Conservation (phyloP, 2,888 invertebrate genomes). For the Horisme vitalbata region DNA sequence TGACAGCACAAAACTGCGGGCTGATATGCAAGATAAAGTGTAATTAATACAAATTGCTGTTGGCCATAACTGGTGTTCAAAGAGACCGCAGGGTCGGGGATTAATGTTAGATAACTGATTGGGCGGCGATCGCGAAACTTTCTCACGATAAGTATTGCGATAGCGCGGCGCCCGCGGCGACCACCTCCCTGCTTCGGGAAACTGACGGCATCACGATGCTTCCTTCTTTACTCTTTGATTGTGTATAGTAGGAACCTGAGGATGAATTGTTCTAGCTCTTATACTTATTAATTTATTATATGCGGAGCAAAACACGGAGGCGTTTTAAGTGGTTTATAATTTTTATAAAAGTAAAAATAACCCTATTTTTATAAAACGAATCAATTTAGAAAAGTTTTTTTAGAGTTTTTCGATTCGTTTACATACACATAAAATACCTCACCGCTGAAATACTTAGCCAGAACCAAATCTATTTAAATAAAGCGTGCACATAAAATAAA, state of each 20-base stretch:
- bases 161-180: slow-evolving; percentile 41
- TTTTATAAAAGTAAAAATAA: no score
- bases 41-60: slow-evolving; percentile 72
- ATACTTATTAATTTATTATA: no score
- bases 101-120: slow-evolving; percentile 66
- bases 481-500: slow-evolving; percentile 27
- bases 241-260: slow-evolving; percentile 30
- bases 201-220: slow-evolving; percentile 44
- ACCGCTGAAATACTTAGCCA: slow-evolving; percentile 11
- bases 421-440: no score
- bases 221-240: slow-evolving; percentile 40
- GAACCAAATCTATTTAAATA: slow-evolving; percentile 7
- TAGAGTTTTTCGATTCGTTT: no score
- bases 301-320: no score
- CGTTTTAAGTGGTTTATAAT: no score
- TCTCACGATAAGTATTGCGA: slow-evolving; percentile 65
- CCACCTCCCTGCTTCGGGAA: slow-evolving; percentile 41
- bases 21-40: slow-evolving; percentile 54
- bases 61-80: slow-evolving; percentile 62
- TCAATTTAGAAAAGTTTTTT: neutral
- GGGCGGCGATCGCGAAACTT: slow-evolving; percentile 66
- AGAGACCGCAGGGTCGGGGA: slow-evolving; percentile 62
- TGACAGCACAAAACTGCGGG: slow-evolving; percentile 30
- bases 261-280: slow-evolving; percentile 4
- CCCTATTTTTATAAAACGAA: no score